A percentile compares a stretch with the other conserved stretches of the same genome.
These are phyloP conservation scores for Nysson spinosus DNA, from an alignment of 2,888 invertebrate genomes.

Conservation along the genomic window DNA sequence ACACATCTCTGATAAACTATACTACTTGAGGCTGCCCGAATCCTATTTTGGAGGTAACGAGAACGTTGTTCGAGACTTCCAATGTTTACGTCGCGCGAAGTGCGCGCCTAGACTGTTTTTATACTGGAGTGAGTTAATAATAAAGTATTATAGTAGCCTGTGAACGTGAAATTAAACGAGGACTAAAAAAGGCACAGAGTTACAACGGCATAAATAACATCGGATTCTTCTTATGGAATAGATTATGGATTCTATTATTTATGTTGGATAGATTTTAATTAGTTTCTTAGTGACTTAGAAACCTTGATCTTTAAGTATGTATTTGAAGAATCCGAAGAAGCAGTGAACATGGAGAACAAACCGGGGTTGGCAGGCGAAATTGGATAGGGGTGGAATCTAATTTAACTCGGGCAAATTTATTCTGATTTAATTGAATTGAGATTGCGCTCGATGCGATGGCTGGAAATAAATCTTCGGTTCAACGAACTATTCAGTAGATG, in stretches of 20 bases:
- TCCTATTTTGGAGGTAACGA: too few species aligned
- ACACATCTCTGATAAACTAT: too few species aligned
- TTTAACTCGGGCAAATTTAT: slow-evolving; percentile 55
- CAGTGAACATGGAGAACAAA: slow-evolving; percentile 1
- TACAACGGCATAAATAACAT: too few species aligned
- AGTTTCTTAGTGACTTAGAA: not conserved
- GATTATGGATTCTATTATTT: not conserved
- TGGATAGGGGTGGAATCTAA: slow-evolving; percentile 48
- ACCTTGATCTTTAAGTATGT: not conserved
- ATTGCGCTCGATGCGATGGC: not conserved
- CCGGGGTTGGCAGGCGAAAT: slow-evolving; percentile 45
- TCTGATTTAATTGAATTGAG: slow-evolving; percentile 45
- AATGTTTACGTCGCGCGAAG: too few species aligned
- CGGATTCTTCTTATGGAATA: too few species aligned
- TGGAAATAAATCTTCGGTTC: not conserved
- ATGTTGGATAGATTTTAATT: not conserved
- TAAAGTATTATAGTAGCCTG: too few species aligned
- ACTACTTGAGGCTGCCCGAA: too few species aligned
- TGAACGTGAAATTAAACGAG: too few species aligned
- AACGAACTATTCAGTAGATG: not conserved
- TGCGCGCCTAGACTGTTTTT: too few species aligned
- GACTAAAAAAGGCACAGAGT: too few species aligned
- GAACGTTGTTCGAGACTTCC: too few species aligned
- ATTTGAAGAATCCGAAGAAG: not conserved
- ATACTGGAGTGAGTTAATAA: too few species aligned